Evolutionary conservation across 1,140 invertebrate species (phyloP), one percentile per base, ranked within the genome.

Genomic region (Philotrypesis tridentata): DNA sequence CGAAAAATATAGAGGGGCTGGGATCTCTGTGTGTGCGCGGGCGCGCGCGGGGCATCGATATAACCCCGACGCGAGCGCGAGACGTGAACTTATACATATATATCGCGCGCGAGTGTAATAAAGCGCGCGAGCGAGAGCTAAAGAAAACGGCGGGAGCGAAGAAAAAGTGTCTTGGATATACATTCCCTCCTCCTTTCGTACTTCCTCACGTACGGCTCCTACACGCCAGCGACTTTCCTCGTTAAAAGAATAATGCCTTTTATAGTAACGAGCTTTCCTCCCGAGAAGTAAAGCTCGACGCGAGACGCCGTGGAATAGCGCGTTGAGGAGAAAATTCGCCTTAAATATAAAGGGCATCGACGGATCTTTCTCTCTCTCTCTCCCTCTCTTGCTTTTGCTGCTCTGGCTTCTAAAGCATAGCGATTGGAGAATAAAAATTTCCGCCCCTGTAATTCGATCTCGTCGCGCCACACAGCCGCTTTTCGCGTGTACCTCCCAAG

Each of bases 221-320:
- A 37, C 17, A 17, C 48, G 48, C 55, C 40, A 61, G 29, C 23
- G 71, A 74, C 71, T 82, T 61, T 82, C 63, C 77, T 80, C 76
- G 70, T 73, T 82, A 82, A 85, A 81, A 72, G 79, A 83, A 83
- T 80, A 83, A 83, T 82, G 78, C 37, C 68, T 79, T 79, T 83
- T 75, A 78, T 40, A 48, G 63, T 80, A 81, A 85, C 65, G 82
- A 85, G 71, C 75, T 60, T 82, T 14, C 33, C 63, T 14, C n/a
- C n/a, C 60, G 21, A 17, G 25, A 55, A 2, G 37, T 40, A 31
- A 55, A 25, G 37, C 29, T 31, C 29, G 27, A 23, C 23, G 12
- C 14, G 27, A 60, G n/a, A 23, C 25, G 70, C 31, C 17, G 61
- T 21, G n/a, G 48, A 55, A 55, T 55, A 55, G 48, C 48, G 48